Percentiles rank a stretch among this genome's conserved stretches.
Evolutionary conservation across 2,888 invertebrate genomes (phyloP).

Genomic region (Melolontha melolontha): DNA sequence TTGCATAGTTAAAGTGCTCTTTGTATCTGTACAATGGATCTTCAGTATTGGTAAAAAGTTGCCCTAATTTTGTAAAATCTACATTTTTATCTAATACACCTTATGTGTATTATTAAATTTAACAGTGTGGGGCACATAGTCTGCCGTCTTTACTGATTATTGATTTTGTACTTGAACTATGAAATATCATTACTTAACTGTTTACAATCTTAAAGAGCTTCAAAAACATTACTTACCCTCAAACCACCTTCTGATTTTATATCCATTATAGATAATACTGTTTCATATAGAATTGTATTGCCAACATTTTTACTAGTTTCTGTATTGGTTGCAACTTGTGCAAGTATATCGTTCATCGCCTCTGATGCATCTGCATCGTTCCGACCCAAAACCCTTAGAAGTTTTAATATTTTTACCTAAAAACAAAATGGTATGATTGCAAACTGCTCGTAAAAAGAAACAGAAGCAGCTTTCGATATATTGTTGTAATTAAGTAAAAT

Average conservation of each 20-base stretch:
- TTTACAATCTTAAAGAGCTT: neutral
- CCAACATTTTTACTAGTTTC: slow-evolving; percentile 99
- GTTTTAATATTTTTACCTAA: slow-evolving; percentile 94
- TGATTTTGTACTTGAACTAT: too few relatives aligned
- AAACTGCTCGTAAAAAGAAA: neutral
- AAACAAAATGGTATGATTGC: slow-evolving; percentile 50
- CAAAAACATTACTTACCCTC: slow-evolving; percentile 69
- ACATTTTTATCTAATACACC: too few relatives aligned
- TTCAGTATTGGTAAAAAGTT: too few relatives aligned
- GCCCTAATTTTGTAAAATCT: too few relatives aligned
- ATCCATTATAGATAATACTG: slow-evolving; percentile 99
- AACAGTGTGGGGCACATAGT: too few relatives aligned
- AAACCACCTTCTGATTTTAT: slow-evolving; percentile 96
- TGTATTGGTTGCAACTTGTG: slow-evolving; percentile 99
- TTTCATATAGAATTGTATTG: slow-evolving; percentile 99
- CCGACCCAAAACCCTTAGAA: slow-evolving; percentile 93
- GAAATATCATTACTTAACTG: too few relatives aligned
- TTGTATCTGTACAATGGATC: too few relatives aligned
- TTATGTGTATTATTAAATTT: too few relatives aligned
- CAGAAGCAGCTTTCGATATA: neutral
- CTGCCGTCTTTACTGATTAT: too few relatives aligned
- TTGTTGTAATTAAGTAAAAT: too few relatives aligned
- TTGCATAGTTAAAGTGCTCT: too few relatives aligned
- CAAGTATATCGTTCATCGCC: slow-evolving; percentile 99
- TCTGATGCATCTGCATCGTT: slow-evolving; percentile 98